Base-by-base conservation (phyloP, 1,140 invertebrate genomes). In the Euura lappo region DNA sequence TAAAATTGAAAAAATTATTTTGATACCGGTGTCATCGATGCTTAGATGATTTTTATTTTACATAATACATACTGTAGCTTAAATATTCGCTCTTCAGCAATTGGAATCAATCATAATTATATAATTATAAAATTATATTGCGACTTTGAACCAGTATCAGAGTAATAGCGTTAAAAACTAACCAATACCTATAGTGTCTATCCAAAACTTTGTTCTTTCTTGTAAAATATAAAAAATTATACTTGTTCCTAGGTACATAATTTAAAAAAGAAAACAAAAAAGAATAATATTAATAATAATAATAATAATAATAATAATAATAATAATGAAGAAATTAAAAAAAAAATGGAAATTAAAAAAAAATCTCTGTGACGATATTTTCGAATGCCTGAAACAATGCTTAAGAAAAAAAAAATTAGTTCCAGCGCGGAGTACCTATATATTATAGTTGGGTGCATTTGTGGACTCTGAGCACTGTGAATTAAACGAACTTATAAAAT, bases 201-300 rank as follows among this genome's bases (percentile, higher is more conserved):
- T 60, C 10, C 51, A 8, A 4, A 60, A 60, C 51, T 60, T 60
- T 66, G 70, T 70, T 68, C 45, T 71, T 73, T 67, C 72, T 73
- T 73, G 74, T 75, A 75, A 75, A 75, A 51, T 45, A 67, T 45
- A 74, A 74, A 73, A 71, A 72, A 68, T 71, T 60, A 60, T 28
- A 71, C 72, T 75, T 75, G 71, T 72, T 69, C 71, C 71, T 65
- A 72, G 71, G 11, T 72, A 71, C 44, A 71, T 75, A 11, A 70
- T 68, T 71, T 67, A 72, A 67, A 69, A 71, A 68, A 67, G 66
- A 46, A 66, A 1, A 66, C 70, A 70, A 75, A 69, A 72, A 66
- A 71, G 11, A 3, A 69, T 69, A 65, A 68, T 68, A 13, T 69
- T 28, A 28, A 28, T 28, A 28, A 28, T 28, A 28, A 28, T 28